A percentile compares a stretch with the other conserved stretches of the same genome.
These are phyloP conservation scores for Trididemnum clinides DNA, from an alignment of 23 tunicate species.

Conservation along the genomic window DNA sequence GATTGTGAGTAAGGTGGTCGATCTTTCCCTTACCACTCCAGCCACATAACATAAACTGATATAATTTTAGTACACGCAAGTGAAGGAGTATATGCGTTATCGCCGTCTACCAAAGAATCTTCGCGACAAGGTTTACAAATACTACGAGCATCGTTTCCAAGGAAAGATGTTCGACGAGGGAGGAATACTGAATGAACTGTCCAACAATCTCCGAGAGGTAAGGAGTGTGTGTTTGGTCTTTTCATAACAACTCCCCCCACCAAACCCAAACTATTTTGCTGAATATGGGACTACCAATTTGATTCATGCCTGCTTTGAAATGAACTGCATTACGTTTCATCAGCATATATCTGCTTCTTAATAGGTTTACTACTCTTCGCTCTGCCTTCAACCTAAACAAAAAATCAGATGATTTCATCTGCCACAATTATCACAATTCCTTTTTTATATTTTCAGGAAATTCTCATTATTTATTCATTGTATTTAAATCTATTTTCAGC, in stretches of 20 bases:
- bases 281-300: neutral
- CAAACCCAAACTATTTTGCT: no score
- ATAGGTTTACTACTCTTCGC: no score
- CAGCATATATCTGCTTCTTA: no score
- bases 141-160: slow-evolving; percentile 98
- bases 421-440: neutral
- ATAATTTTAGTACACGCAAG: slow-evolving; percentile 99
- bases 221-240: neutral
- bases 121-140: slow-evolving; percentile 80
- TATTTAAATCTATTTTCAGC: no score
- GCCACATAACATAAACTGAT: no score
- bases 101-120: slow-evolving; percentile 82
- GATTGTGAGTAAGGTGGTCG: no score
- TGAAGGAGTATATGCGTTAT: slow-evolving; percentile 97
- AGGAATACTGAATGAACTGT: slow-evolving; percentile 83
- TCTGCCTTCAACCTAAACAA: neutral
- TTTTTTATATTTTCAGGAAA: no score
- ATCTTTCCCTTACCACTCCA: no score
- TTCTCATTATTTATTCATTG: no score
- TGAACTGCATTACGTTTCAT: no score
- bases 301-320: neutral
- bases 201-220: slow-evolving; percentile 80
- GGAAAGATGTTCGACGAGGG: slow-evolving; percentile 99
- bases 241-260: no score
- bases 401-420: neutral